phyloP scores from a whole-genome alignment of 1,140 invertebrate genomes.

The Cotesia vestalis region DNA sequence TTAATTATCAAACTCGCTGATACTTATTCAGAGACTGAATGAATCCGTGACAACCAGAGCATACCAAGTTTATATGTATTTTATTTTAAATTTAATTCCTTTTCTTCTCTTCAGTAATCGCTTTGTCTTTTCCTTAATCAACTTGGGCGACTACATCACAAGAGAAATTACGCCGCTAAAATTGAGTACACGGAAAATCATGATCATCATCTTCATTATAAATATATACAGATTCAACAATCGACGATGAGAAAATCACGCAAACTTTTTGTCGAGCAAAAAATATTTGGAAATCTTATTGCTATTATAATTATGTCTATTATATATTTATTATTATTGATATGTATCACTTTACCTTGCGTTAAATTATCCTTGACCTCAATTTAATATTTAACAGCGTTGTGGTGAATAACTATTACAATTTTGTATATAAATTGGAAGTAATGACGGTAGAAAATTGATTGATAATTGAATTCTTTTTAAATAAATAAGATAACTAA shows the following conservation, averaged over 20 bases:
- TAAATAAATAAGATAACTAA: constrained; percentile 18
- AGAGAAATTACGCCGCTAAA: constrained; percentile 29
- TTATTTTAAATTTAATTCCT: constrained; percentile 16
- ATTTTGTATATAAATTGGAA: background rate
- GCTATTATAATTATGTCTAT: background rate
- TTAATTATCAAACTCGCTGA: constrained; percentile 27
- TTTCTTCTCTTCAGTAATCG: constrained; percentile 7
- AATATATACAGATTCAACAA: constrained; percentile 14
- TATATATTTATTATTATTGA: background rate
- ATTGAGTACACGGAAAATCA: constrained; percentile 28
- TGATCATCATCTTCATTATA: background rate
- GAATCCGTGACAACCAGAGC: constrained; percentile 49
- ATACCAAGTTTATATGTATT: constrained; percentile 44
- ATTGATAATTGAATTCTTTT: constrained; percentile 10
- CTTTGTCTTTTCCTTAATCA: background rate
- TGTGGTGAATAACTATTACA: background rate
- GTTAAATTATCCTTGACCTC: constrained; percentile 7
- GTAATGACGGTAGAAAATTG: background rate
- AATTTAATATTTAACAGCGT: background rate
- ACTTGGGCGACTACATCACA: background rate
- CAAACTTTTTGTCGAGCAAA: background rate
- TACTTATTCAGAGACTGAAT: constrained; percentile 28
- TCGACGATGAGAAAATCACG: constrained; percentile 16
- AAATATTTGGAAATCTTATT: constrained; percentile 9
- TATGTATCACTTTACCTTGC: no score